phyloP scores from a whole-genome alignment of 1,140 invertebrate genomes.

The Bemisia tabaci region DNA sequence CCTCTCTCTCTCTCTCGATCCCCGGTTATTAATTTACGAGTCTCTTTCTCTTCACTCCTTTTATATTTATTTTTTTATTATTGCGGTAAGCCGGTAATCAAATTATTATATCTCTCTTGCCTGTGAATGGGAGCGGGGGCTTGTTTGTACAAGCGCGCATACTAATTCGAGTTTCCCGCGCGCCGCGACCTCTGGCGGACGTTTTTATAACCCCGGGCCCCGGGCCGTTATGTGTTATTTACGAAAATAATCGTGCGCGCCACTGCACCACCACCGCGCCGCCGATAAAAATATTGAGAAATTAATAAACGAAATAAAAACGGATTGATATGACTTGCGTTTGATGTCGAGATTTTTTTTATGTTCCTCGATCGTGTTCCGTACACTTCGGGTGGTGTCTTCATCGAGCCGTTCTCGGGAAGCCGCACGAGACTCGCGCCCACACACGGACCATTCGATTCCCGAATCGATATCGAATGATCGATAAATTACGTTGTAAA shows the following conservation, averaged over 20 bases:
- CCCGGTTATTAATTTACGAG: not conserved
- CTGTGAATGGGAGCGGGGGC: not conserved
- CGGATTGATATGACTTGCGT: not conserved
- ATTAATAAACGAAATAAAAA: not conserved
- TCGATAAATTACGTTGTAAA: too few relatives aligned
- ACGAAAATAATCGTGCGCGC: not conserved
- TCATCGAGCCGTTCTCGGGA: not conserved
- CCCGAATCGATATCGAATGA: not conserved
- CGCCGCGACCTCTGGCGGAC: not conserved
- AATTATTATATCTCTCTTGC: not conserved
- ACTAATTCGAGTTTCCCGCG: not conserved
- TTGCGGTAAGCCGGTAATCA: not conserved
- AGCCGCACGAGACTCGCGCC: not conserved
- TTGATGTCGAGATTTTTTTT: not conserved
- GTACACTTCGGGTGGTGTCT: not conserved
- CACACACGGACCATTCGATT: not conserved
- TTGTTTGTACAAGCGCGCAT: not conserved
- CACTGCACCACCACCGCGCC: not conserved
- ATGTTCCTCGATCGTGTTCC: not conserved
- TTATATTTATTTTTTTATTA: not conserved
- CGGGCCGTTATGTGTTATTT: not conserved
- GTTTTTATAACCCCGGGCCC: not conserved
- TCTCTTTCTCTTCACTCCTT: not conserved
- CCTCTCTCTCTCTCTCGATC: too few relatives aligned
- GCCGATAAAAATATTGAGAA: not conserved